Evolutionary conservation across 30 jellyfish, hydroid and myxozoan genomes (phyloP).

Genomic region (Pelagia noctiluca): DNA sequence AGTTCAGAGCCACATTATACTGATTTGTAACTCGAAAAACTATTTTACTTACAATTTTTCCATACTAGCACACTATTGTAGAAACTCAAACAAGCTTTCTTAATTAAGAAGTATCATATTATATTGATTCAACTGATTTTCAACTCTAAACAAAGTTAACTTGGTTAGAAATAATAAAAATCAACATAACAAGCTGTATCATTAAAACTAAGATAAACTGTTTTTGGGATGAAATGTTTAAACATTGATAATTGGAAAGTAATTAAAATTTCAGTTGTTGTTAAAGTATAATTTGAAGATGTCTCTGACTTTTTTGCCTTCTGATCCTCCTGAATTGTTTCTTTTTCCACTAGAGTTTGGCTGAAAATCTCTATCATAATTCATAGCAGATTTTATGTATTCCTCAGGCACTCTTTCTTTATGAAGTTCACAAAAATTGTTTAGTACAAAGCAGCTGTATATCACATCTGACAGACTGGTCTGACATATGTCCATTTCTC

Average conservation of each 20-base stretch:
- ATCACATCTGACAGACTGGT: constrained; percentile 6
- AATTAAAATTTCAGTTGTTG: too few relatives aligned
- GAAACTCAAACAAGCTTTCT: constrained; percentile 26
- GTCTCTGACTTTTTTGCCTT: constrained; percentile 27
- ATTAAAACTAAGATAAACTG: constrained; percentile 21
- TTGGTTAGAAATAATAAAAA: constrained; percentile 16
- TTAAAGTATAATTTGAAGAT: constrained; percentile 20
- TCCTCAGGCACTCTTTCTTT: constrained; percentile 1
- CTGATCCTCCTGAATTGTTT: constrained; percentile 25
- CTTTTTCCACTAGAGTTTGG: constrained; percentile 9
- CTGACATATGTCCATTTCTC: constrained; percentile 4
- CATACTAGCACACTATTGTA: constrained; percentile 26
- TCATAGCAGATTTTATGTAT: constrained; percentile 21
- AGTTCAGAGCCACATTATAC: too few relatives aligned
- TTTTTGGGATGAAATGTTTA: constrained; percentile 23
- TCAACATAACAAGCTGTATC: constrained; percentile 23
- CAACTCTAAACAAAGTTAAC: constrained; percentile 17
- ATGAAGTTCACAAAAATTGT: constrained; percentile 19
- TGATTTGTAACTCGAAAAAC: too few relatives aligned
- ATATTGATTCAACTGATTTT: constrained; percentile 21
- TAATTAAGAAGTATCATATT: constrained; percentile 20
- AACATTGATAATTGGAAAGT: constrained; percentile 18
- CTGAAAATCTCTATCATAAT: constrained; percentile 38
- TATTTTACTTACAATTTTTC: constrained; percentile 20
- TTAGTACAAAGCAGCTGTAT: neutral